Base-by-base conservation (phyloP, 2,888 invertebrate genomes). In the Dryomyza anilis region DNA sequence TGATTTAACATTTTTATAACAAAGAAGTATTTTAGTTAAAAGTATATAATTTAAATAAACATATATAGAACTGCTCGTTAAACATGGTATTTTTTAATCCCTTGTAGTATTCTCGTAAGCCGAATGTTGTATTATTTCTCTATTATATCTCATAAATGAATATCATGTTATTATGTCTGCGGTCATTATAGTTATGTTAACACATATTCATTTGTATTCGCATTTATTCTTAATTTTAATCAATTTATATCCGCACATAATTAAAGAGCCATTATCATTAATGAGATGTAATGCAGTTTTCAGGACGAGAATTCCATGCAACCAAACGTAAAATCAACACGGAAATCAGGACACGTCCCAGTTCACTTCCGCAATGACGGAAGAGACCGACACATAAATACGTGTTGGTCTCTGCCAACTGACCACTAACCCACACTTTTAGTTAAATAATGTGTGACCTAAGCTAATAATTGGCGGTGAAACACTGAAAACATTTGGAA, bases 181-280 rank as follows among this genome's bases (percentile, higher is more conserved):
- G n/a, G 7, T 25, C 33, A 23, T 30, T 59, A 39, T 33, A 59
- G 48, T 33, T 59, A 30, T 21, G 19, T 59, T 48, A 33, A 48
- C 59, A 12, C 46, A 46, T 53, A 53, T n/a, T n/a, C 59, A 48
- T 60, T 52, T 50, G 45, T 55, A 64, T 64, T 69, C n/a, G n/a
- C n/a, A n/a, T n/a, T n/a, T n/a, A n/a, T n/a, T n/a, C 67, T 66
- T 65, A 62, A 67, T 65, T 68, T 67, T 67, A 69, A 69, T 69
- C 67, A 69, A 69, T 65, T 69, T 65, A 69, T 67, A 67, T 67
- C 67, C 67, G 64, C 57, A 61, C 65, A 69, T 69, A 69, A 69
- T 69, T 69, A 67, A 69, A 48, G 56, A 55, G 62, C 62, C 56
- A 65, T 67, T 63, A 63, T 69, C 55, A 56, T 58, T 55, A 57